Evolutionary conservation across 64 coral and sea anemone genomes (phyloP).

Genomic region (Stichodactyla helianthus): DNA sequence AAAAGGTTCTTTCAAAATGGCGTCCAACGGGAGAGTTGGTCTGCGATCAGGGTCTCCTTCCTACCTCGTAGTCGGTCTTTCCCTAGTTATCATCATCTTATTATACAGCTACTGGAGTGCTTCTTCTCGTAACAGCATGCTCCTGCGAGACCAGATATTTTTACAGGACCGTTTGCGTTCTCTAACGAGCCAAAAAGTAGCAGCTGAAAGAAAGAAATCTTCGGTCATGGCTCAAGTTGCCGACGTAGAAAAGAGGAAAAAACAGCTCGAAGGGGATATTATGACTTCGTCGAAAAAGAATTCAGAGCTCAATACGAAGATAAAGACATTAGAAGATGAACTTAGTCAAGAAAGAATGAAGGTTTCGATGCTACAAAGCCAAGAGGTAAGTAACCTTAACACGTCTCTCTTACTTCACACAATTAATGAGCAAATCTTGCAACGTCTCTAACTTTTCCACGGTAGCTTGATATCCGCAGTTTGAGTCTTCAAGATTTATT

Average conservation of each 20-base stretch:
- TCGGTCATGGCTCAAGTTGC: not conserved
- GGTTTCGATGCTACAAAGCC: not conserved
- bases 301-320: not conserved
- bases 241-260: not conserved
- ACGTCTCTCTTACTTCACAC: not conserved
- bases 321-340: not conserved
- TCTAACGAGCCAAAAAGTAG: not conserved
- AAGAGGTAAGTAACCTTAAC: not conserved
- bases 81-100: not conserved
- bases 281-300: not conserved
- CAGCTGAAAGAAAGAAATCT: not conserved
- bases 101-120: conserved; percentile 39
- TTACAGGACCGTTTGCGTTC: conserved; percentile 11
- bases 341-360: not conserved
- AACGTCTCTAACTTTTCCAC: no score
- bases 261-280: not conserved
- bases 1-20: conserved; percentile 20
- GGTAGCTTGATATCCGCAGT: no score
- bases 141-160: conserved; percentile 1
- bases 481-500: no score
- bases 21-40: conserved; percentile 18
- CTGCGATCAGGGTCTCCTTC: conserved; percentile 12
- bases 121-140: conserved; percentile 28
- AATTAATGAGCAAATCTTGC: not conserved
- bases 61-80: conserved; percentile 2